Percentiles rank a stretch among this genome's conserved stretches.
Conservation (phyloP, 2,888 invertebrate genomes). For the Drosophila borborema region DNA sequence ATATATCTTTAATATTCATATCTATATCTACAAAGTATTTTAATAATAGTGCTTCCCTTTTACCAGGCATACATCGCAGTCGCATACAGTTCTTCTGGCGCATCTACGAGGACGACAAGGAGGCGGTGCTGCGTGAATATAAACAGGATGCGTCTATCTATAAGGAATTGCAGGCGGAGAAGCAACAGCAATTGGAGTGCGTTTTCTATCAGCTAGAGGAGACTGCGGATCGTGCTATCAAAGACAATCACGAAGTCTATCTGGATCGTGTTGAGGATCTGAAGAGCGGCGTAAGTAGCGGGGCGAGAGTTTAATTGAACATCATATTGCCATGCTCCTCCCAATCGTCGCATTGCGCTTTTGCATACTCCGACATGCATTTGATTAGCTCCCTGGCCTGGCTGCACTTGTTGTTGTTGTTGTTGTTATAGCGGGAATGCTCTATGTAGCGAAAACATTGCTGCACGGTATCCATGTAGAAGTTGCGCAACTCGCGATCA, state of each 20-base stretch:
- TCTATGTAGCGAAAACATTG: constrained; percentile 89
- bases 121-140: constrained; percentile 86
- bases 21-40: not conserved
- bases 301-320: constrained; percentile 73
- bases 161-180: constrained; percentile 86
- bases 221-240: constrained; percentile 81
- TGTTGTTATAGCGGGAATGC: constrained; percentile 84
- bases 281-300: constrained; percentile 85
- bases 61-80: constrained; percentile 87
- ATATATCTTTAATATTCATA: not conserved
- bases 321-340: constrained; percentile 86
- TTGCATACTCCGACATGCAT: constrained; percentile 90
- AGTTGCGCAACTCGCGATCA: constrained; percentile 88
- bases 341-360: constrained; percentile 91
- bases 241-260: constrained; percentile 85
- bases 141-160: constrained; percentile 87
- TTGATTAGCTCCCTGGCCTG: constrained; percentile 86
- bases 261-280: constrained; percentile 86
- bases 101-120: constrained; percentile 87
- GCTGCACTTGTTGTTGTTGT: constrained; percentile 86
- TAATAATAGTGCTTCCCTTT: not conserved
- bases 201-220: constrained; percentile 87
- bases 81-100: constrained; percentile 87
- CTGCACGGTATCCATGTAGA: constrained; percentile 89
- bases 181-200: constrained; percentile 87